Evolutionary conservation across 2,797 vertebrate genomes (phyloP), one percentile per base, ranked within the genome.

Genomic region (Semotilus atromaculatus): DNA sequence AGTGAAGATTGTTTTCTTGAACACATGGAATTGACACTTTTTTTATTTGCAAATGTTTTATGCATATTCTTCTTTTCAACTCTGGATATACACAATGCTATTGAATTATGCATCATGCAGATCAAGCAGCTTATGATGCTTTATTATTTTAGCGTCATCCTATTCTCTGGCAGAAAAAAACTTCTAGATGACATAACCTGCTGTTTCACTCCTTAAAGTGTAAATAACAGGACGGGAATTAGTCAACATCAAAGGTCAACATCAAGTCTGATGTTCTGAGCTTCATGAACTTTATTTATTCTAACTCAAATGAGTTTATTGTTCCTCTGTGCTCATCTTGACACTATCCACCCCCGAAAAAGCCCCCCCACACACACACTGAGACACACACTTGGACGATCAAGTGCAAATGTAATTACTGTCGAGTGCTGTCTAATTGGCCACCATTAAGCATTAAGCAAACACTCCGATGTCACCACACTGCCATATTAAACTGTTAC

Each of bases 391-490:
- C 74, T 84, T 84, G 64, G 82, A 84, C 36, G 29, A 86, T 71
- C 67, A 78, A 86, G 43, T 62, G 64, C 81, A 77, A 84, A 77
- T 26, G 64, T 84, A 84, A 84, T 84, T 84, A 77, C 82, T 43
- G 34, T 70, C 13, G 19, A 84, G 62, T n/a, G 34, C 74, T 70
- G 64, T 77, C 62, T 84, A 84, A 84, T 84, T 84, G 82, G 82
- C 62, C 64, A 70, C 26, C 82, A 70, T 84, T 77, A 84, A 66
- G 71, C 71, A 36, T 62, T 82, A 75, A 66, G 77, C 74, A 84
- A 84, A 77, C 74, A 43, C 38, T 74, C 14, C 85, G 38, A 75
- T 90, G 86, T 70, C 82, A 77, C 74, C 82, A 84, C 82, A 84
- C 48, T 84, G 72, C 68, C 18, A 9, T 55, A 67, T 75, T 58